Evolutionary conservation across 2,888 invertebrate genomes (phyloP), one percentile per base, ranked within the genome.

Genomic region (Pandemis heparana): DNA sequence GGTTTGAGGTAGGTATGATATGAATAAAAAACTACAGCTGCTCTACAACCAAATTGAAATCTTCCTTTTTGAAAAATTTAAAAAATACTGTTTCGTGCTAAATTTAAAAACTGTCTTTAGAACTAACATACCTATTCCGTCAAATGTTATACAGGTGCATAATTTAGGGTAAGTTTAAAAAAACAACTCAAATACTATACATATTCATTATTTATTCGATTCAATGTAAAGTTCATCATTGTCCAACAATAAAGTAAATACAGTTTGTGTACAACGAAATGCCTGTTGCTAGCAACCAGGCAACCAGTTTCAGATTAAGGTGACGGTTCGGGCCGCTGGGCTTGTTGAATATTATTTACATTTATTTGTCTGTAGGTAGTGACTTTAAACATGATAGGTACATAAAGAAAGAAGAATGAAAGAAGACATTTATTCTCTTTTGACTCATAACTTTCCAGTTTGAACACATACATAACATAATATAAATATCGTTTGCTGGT

Each of bases 161-260:
- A 5, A 51, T 51, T 8, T 16, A 18, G 53, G 14, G 9, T 9
- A 12, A 46, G 1, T 46, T n/a, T 53, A 1, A 23, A 56, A 23
- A 56, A 56, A 56, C 9, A 16, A 56, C 56, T 10, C 10, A 56
- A 10, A 23, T 2, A 56, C 10, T 56, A 23, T 23, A 23, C 23
- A 51, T 56, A 23, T 10, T 56, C 9, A 56, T 56, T 56, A 23
- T 56, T 56, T 56, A 51, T 51, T 56, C 23, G 23, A 56, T 56
- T 56, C 10, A 56, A 23, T 56, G 56, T 23, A 56, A 56, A 56
- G 56, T 56, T 56, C 23, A 18, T 53, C 53, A 56, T 56, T 23
- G 10, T 9, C 23, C 1, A 5, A 23, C 23, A 56, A 23, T 53
- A 56, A 23, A 56, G 23, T 1, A 56, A 56, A 56, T 56, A 56